Evolutionary conservation across 1,140 invertebrate species (phyloP).

Genomic region (Drosophila bipectinata): DNA sequence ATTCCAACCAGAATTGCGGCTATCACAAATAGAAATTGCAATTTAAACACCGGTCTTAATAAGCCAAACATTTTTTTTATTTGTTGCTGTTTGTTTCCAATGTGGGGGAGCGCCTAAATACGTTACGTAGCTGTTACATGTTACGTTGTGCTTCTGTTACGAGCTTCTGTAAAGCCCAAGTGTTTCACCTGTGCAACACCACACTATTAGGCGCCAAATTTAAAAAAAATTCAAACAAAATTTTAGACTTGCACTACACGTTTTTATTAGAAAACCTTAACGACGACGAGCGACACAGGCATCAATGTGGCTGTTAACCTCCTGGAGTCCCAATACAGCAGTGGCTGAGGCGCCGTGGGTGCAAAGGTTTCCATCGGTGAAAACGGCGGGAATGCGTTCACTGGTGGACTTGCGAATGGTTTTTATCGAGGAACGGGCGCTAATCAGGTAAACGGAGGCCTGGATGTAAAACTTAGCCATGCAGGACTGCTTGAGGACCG

Average conservation of each 20-base stretch:
- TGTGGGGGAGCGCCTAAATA: neutral
- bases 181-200: too few relatives aligned
- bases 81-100: neutral
- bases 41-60: slow-evolving; percentile 56
- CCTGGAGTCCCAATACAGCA: slow-evolving; percentile 53
- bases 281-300: slow-evolving; percentile 48
- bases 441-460: slow-evolving; percentile 54
- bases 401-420: slow-evolving; percentile 63
- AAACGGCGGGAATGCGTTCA: slow-evolving; percentile 61
- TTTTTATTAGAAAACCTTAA: neutral
- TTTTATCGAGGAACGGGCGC: slow-evolving; percentile 60
- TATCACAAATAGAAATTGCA: slow-evolving; percentile 63
- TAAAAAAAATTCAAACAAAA: too few relatives aligned
- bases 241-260: too few relatives aligned
- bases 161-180: neutral
- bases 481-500: slow-evolving; percentile 44
- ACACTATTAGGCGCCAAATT: too few relatives aligned
- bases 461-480: slow-evolving; percentile 57
- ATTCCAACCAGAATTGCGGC: slow-evolving; percentile 55
- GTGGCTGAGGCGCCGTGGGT: slow-evolving; percentile 58
- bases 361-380: slow-evolving; percentile 62
- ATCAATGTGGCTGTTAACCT: slow-evolving; percentile 52
- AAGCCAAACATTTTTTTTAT: slow-evolving; percentile 60
- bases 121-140: neutral
- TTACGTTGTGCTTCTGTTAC: neutral